Conservation (phyloP, 1,140 invertebrate species). For the Leptestheria dahalacensis region DNA sequence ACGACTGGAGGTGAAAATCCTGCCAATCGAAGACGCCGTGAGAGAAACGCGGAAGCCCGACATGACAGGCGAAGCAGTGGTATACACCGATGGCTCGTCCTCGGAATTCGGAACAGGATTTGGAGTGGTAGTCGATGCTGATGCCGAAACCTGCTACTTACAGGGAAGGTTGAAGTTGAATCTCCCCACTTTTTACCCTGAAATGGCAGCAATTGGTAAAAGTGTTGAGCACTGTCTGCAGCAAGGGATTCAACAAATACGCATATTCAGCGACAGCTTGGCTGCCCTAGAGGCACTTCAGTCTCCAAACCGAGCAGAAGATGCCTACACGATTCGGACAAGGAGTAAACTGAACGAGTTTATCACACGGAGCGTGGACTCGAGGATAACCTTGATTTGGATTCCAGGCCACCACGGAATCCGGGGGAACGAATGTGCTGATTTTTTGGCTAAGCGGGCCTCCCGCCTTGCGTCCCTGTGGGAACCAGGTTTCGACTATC, state of each 20-base stretch:
- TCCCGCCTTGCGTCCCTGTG: neutral
- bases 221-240: neutral
- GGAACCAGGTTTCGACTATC: neutral
- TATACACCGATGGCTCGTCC: neutral
- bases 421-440: neutral
- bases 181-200: neutral
- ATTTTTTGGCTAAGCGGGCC: neutral
- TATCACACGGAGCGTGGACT: neutral
- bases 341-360: neutral
- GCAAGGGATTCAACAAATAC: neutral
- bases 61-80: neutral
- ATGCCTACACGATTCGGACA: neutral
- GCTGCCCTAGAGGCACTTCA: neutral
- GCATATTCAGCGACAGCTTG: neutral
- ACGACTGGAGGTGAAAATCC: neutral
- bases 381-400: neutral
- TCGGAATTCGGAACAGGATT: neutral
- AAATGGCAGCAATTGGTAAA: neutral
- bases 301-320: neutral
- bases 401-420: neutral
- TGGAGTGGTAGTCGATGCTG: neutral
- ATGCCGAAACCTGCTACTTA: neutral
- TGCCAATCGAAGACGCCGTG: neutral
- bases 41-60: neutral
- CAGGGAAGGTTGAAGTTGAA: neutral